These are phyloP conservation scores for Melanargia galathea DNA, from an alignment of 2,888 invertebrate genomes.

Conservation along the genomic window DNA sequence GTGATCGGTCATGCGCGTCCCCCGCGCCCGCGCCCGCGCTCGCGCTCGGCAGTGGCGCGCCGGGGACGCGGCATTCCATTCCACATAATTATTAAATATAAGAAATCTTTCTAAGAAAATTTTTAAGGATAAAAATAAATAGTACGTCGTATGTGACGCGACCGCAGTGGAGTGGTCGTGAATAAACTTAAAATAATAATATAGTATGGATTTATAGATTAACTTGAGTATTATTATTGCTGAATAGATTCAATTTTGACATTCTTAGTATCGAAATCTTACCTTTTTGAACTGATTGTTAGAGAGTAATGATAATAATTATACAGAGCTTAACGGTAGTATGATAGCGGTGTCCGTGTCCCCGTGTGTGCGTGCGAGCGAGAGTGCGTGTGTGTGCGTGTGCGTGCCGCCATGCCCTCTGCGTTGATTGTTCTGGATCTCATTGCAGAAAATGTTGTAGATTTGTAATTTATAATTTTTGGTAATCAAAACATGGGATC, in stretches of 20 bases:
- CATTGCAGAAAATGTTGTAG: constrained; percentile 73
- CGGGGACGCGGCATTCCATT: constrained; percentile 80
- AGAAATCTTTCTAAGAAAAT: constrained; percentile 76
- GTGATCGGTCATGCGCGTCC: constrained; percentile 77
- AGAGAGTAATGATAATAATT: constrained; percentile 55
- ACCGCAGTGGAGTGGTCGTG: constrained; percentile 58
- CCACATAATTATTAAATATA: constrained; percentile 80
- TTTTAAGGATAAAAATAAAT: constrained; percentile 74
- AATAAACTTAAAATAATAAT: constrained; percentile 77
- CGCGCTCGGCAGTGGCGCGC: constrained; percentile 55
- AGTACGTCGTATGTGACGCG: constrained; percentile 65
- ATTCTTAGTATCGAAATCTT: constrained; percentile 54
- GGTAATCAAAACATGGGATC: constrained; percentile 64
- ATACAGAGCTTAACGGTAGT: constrained; percentile 65
- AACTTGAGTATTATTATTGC: constrained; percentile 81
- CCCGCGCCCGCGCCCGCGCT: constrained; percentile 40
- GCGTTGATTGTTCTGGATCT: constrained; percentile 70
- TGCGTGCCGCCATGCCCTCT: constrained; percentile 53
- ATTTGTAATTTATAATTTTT: constrained; percentile 71
- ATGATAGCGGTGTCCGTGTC: constrained; percentile 45
- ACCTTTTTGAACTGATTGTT: constrained; percentile 69
- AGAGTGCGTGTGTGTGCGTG: constrained; percentile 40
- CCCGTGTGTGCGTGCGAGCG: constrained; percentile 42
- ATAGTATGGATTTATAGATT: constrained; percentile 79
- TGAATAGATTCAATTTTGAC: constrained; percentile 74